These are phyloP conservation scores for Falco novaeseelandiae DNA, from an alignment of 2,797 vertebrate genomes.

Conservation along the genomic window DNA sequence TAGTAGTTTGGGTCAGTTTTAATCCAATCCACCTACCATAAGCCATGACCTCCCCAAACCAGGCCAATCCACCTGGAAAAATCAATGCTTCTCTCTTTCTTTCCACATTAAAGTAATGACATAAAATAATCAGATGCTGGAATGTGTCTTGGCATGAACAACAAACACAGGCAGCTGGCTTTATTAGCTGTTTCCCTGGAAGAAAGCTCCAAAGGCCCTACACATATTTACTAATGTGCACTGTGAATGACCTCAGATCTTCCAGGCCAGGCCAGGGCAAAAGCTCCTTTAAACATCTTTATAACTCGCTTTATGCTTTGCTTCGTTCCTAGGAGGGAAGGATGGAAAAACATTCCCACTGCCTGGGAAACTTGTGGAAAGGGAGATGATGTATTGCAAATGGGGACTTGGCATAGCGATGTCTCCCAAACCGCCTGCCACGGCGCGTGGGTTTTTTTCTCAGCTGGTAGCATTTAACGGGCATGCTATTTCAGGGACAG, in stretches of 20 bases:
- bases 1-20: background rate
- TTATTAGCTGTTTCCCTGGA: constrained; percentile 77
- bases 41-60: background rate
- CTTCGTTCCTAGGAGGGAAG: constrained; percentile 17
- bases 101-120: constrained; percentile 61
- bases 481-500: background rate
- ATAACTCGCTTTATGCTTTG: background rate
- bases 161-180: constrained; percentile 62
- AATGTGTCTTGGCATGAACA: constrained; percentile 71
- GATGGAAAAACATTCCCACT: constrained; percentile 19
- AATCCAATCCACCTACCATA: background rate
- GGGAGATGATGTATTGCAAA: constrained; percentile 2
- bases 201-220: constrained; percentile 70
- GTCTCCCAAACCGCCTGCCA: background rate
- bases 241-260: constrained; percentile 56
- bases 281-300: constrained; percentile 38
- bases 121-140: constrained; percentile 68
- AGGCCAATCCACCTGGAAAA: constrained; percentile 52
- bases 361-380: constrained; percentile 11
- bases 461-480: background rate
- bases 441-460: background rate
- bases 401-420: background rate
- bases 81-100: constrained; percentile 10
- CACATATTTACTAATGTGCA: constrained; percentile 69
- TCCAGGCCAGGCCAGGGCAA: constrained; percentile 25